These are phyloP conservation scores for Eueides isabella DNA, from an alignment of 1,140 invertebrate genomes.

Conservation along the genomic window DNA sequence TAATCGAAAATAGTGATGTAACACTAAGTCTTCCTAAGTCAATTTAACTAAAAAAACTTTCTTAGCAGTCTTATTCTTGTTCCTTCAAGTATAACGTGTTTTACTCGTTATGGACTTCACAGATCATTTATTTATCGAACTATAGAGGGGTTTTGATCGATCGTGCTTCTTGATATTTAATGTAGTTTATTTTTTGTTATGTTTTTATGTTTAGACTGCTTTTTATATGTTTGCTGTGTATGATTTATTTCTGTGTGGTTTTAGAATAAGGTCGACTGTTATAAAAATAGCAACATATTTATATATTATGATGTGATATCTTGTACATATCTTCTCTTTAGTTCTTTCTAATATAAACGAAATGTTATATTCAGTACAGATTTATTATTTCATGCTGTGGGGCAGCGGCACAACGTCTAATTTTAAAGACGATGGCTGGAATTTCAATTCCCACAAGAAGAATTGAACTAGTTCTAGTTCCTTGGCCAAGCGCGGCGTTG, in stretches of 20 bases:
- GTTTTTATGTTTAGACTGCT: constrained; percentile 8
- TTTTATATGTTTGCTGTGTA: constrained; percentile 12
- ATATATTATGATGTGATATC: not conserved
- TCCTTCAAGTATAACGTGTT: constrained; percentile 1
- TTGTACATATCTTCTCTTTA: too few relatives aligned
- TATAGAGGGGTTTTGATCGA: constrained; percentile 13
- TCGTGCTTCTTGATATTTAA: constrained; percentile 13
- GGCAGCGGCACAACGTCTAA: too few relatives aligned
- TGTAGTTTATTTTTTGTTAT: constrained; percentile 16
- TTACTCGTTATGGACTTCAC: constrained; percentile 13
- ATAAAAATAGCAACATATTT: not conserved
- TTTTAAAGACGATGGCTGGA: too few relatives aligned
- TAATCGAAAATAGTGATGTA: too few relatives aligned
- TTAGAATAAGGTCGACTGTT: not conserved
- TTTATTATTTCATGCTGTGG: too few relatives aligned
- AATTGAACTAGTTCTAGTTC: too few relatives aligned
- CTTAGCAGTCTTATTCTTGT: not conserved
- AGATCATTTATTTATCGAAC: constrained; percentile 17
- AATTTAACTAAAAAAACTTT: not conserved
- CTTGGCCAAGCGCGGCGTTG: too few relatives aligned
- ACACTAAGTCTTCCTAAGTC: not conserved
- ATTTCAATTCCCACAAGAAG: too few relatives aligned
- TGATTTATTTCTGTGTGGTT: not conserved
- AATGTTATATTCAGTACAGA: too few relatives aligned
- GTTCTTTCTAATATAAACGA: too few relatives aligned